Base-by-base conservation (phyloP, 2,113 vertebrate genomes). In the Calyptomena viridis region DNA sequence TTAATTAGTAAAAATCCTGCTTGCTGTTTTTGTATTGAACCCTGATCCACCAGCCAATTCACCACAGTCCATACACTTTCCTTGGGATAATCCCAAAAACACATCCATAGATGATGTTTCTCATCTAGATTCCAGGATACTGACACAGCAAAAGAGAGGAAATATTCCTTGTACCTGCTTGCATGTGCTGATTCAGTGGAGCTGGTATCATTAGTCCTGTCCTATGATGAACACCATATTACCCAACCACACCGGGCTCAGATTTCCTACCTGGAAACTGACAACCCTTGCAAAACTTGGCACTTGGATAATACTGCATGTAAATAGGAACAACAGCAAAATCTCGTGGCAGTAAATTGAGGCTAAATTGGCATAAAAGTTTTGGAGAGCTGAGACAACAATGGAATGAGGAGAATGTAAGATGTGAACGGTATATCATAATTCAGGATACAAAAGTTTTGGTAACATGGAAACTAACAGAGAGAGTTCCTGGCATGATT, bases 401-500 rank as follows among this genome's bases (percentile, higher is more conserved):
- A 31, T 31, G 39, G 37, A 77, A 39, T 63, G 60, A 76, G 87
- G 53, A 72, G 93, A 85, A 91, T 87, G 42, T 56, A 76, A 76
- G 62, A 79, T 37, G 66, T 84, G 62, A 82, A 75, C 28, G n/a
- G 21, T 55, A 40, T 53, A n/a, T 35, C 27, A 39, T 12, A 73
- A 49, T 24, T 89, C 58, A 83, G 46, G 17, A 31, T 40, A 73
- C 53, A 73, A 46, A 80, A 72, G 72, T 89, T 86, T n/a, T 87
- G 87, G 76, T 88, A 90, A 52, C 31, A 40, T 7, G 6, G 90
- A 80, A 94, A 94, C 47, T 44, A 68, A 88, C 19, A 63, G 47
- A 88, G 91, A 59, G 53, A 62, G 67, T 60, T 92, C 37, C 76
- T 95, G 95, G 90, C 76, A 55, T 73, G 69, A 68, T 58, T 88